Percentiles rank a stretch among this genome's conserved stretches.
Evolutionary conservation across 2,888 invertebrate species (phyloP).

Genomic region (Eupithecia insigniata): DNA sequence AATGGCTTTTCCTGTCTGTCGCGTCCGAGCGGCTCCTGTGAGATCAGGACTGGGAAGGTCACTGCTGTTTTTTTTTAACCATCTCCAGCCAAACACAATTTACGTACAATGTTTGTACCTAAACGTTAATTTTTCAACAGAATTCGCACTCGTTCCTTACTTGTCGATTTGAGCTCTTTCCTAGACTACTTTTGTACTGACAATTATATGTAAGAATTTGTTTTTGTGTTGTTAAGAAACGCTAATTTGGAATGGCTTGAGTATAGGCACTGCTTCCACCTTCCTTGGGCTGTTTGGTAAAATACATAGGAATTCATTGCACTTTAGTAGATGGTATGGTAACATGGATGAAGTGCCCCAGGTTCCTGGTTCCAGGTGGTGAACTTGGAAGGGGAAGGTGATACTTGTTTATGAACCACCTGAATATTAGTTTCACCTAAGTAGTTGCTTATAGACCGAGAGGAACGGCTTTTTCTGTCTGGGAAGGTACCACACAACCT

Average conservation of each 20-base stretch:
- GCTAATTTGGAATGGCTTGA: not conserved
- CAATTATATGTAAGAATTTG: not conserved
- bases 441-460: not conserved
- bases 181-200: too few species aligned
- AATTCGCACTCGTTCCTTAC: too few species aligned
- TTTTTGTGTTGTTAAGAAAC: not conserved
- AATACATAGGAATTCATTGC: not conserved
- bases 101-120: constrained; percentile 4
- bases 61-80: not conserved
- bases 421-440: not conserved
- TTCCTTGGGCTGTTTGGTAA: not conserved
- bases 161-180: too few species aligned
- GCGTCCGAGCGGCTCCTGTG: constrained; percentile 74
- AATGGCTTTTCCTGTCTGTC: constrained; percentile 77
- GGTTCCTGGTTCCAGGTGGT: too few species aligned
- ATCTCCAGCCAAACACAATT: not conserved
- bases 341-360: too few species aligned
- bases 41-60: constrained; percentile 71
- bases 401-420: not conserved
- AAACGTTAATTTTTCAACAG: not conserved
- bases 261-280: not conserved
- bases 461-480: not conserved
- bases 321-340: too few species aligned
- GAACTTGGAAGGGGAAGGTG: not conserved
- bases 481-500: too few species aligned